phyloP scores from a whole-genome alignment of 2,888 invertebrate species.

The Parnassius glacialis region DNA sequence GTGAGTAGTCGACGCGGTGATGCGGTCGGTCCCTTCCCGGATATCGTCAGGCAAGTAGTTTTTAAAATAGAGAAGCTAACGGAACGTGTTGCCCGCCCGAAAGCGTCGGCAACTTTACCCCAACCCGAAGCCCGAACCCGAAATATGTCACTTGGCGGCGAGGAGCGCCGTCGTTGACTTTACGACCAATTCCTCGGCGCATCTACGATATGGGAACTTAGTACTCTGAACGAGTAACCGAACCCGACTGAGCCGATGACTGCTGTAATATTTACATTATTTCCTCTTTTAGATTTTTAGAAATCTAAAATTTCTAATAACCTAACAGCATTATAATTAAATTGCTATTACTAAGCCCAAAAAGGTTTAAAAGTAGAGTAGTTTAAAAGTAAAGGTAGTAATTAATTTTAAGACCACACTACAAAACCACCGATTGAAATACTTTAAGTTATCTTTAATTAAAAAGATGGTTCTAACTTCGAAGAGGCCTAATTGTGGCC shows the following conservation, averaged over 20 bases:
- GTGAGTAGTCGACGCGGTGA: constrained; percentile 37
- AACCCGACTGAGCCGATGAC: neutral
- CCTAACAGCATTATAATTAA: no score
- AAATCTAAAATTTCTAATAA: no score
- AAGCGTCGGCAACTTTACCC: constrained; percentile 76
- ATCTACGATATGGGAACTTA: constrained; percentile 10
- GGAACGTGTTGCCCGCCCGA: constrained; percentile 77
- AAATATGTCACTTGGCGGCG: constrained; percentile 74
- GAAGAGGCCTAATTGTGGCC: no score
- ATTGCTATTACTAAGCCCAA: no score
- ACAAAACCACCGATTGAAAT: no score
- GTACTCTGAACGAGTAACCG: neutral
- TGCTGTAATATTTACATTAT: constrained; percentile 2
- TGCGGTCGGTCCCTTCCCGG: constrained; percentile 68
- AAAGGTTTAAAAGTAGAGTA: no score
- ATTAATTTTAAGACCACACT: no score
- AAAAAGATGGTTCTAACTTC: no score
- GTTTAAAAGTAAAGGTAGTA: no score
- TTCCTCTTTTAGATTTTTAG: neutral
- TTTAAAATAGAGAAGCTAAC: constrained; percentile 79
- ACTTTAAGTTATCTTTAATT: no score
- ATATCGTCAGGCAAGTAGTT: constrained; percentile 75
- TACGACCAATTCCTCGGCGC: constrained; percentile 14
- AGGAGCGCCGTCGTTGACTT: constrained; percentile 34
- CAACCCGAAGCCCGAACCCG: constrained; percentile 53